Percentiles rank a stretch among this genome's conserved stretches.
Evolutionary conservation across 2,888 invertebrate genomes (phyloP).

Genomic region (Andrena dorsata): DNA sequence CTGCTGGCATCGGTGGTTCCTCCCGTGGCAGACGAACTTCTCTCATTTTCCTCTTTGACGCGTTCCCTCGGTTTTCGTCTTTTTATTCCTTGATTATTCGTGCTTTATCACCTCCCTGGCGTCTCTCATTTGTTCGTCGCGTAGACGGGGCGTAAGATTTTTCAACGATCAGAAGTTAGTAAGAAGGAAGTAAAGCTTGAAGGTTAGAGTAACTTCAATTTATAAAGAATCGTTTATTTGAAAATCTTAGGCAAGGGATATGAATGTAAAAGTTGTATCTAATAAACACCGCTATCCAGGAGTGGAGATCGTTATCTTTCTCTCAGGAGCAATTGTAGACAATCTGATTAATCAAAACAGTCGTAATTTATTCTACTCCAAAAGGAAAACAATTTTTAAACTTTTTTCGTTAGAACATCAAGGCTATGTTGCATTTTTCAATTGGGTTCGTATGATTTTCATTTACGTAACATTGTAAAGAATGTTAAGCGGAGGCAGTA

Average conservation of each 20-base stretch:
- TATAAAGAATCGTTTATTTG: neutral
- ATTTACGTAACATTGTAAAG: too few species aligned
- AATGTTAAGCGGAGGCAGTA: too few species aligned
- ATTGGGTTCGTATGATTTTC: too few species aligned
- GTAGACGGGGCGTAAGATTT: neutral
- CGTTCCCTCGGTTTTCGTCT: neutral
- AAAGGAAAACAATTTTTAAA: too few species aligned
- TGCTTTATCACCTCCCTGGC: constrained; percentile 7
- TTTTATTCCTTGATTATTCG: neutral
- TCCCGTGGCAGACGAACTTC: constrained; percentile 47
- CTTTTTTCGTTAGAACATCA: too few species aligned
- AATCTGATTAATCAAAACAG: too few species aligned
- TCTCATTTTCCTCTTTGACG: constrained; percentile 23
- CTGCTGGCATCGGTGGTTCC: constrained; percentile 68
- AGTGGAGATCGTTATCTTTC: too few species aligned
- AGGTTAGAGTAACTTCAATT: neutral
- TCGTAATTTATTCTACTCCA: too few species aligned
- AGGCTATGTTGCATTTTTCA: too few species aligned
- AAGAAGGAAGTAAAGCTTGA: neutral
- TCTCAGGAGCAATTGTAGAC: too few species aligned
- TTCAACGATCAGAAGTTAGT: constrained; percentile 1
- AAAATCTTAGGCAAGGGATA: neutral
- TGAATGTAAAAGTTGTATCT: too few species aligned
- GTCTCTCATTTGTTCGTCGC: neutral
- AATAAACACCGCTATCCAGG: too few species aligned